Conservation (phyloP, 2,888 invertebrate genomes). For the Alloplasta piceator region DNA sequence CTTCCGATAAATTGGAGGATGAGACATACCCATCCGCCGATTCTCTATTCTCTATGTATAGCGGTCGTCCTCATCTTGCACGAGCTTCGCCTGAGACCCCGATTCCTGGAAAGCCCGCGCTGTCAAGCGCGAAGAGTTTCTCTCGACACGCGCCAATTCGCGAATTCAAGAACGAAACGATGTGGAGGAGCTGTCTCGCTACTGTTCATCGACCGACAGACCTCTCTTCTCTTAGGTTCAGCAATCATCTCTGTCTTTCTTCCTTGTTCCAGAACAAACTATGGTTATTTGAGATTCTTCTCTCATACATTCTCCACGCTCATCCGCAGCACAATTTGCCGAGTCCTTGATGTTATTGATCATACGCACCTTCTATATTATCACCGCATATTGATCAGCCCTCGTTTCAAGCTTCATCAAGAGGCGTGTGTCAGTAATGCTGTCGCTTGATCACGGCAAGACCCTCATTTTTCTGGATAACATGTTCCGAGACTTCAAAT, state of each 20-base stretch:
- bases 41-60: neutral
- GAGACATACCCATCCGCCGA: slow-evolving; percentile 1
- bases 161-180: slow-evolving; percentile 24
- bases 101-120: neutral
- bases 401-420: slow-evolving; percentile 1
- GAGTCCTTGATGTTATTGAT: no score
- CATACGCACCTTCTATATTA: no score
- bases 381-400: neutral
- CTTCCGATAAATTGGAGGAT: slow-evolving; percentile 14
- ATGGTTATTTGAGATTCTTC: no score
- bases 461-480: neutral
- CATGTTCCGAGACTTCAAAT: neutral
- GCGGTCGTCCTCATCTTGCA: neutral
- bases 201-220: slow-evolving; percentile 49
- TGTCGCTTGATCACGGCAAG: neutral
- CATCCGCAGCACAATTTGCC: no score
- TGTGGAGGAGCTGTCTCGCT: slow-evolving; percentile 28
- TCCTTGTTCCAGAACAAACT: neutral
- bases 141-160: slow-evolving; percentile 16
- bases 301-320: no score
- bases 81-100: slow-evolving; percentile 1
- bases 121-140: slow-evolving; percentile 21
- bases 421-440: neutral
- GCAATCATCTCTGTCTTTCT: slow-evolving; percentile 1
- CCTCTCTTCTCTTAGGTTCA: slow-evolving; percentile 8